Evolutionary conservation across 2,113 vertebrate species (phyloP).

Genomic region (Sceloporus tristichus): DNA sequence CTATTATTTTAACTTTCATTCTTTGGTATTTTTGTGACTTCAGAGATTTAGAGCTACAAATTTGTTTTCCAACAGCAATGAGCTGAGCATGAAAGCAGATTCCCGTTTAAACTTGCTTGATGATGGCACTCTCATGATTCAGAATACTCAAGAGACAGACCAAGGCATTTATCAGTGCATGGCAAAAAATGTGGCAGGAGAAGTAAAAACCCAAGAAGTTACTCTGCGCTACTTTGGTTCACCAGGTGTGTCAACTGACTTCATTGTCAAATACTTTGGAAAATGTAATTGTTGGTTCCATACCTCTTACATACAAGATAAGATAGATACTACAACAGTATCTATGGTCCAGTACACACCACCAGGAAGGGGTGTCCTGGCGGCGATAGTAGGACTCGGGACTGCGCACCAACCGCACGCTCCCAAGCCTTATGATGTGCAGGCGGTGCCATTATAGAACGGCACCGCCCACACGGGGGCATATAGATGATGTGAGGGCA

Average conservation of each 20-base stretch:
- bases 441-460: too few species aligned
- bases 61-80: constrained; percentile 80
- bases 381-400: too few species aligned
- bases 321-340: not conserved
- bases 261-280: not conserved
- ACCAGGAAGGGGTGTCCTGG: too few species aligned
- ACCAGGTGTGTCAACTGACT: constrained; percentile 82
- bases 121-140: constrained; percentile 97
- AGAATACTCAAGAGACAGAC: constrained; percentile 93
- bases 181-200: constrained; percentile 96
- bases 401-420: too few species aligned
- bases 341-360: not conserved
- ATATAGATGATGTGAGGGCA: too few species aligned
- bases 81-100: constrained; percentile 94
- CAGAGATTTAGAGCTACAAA: constrained; percentile 40
- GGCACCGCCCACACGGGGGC: too few species aligned
- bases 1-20: not conserved
- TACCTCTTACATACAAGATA: not conserved
- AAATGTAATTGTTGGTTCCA: not conserved
- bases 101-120: constrained; percentile 94
- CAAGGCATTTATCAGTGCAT: constrained; percentile 98
- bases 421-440: too few species aligned
- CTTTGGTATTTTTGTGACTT: constrained; percentile 29
- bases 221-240: constrained; percentile 94
- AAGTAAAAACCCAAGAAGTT: constrained; percentile 95